These are phyloP conservation scores for Myotis lucifugus DNA, from an alignment of 2,113 vertebrate genomes.

Conservation along the genomic window DNA sequence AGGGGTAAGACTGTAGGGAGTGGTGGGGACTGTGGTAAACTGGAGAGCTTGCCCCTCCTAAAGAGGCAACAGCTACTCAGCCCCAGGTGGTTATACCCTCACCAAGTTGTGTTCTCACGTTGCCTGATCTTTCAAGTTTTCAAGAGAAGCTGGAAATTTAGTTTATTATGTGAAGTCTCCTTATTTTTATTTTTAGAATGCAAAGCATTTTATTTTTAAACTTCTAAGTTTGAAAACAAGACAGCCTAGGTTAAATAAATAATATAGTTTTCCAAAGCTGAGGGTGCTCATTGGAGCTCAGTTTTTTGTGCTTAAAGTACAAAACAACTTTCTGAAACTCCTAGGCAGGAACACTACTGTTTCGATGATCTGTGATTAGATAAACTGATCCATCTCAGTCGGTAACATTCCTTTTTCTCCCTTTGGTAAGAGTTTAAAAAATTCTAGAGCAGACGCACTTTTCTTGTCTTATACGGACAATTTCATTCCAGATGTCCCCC, in stretches of 20 bases:
- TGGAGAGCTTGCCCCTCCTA: neutral
- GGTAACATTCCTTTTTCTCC: constrained; percentile 77
- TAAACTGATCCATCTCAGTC: neutral
- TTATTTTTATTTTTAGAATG: constrained; percentile 68
- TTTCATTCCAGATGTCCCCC: constrained; percentile 93
- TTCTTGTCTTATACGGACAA: constrained; percentile 58
- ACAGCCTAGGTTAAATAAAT: constrained; percentile 74
- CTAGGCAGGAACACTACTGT: constrained; percentile 26
- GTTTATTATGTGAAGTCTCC: neutral
- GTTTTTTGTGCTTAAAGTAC: constrained; percentile 52
- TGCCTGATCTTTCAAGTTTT: neutral
- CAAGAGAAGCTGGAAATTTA: neutral
- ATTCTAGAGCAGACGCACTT: constrained; percentile 64
- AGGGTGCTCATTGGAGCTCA: constrained; percentile 71
- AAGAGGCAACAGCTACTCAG: neutral
- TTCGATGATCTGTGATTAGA: constrained; percentile 10
- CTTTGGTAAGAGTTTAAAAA: constrained; percentile 71
- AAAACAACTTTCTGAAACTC: constrained; percentile 49
- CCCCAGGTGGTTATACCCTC: neutral
- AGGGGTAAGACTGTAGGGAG: neutral
- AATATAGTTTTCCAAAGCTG: constrained; percentile 81
- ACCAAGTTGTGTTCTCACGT: neutral
- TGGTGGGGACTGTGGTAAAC: neutral
- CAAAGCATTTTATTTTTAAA: constrained; percentile 78
- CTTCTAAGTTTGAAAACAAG: constrained; percentile 62